phyloP scores from a whole-genome alignment of 2,113 vertebrate genomes.

The Leptodactylus fuscus region DNA sequence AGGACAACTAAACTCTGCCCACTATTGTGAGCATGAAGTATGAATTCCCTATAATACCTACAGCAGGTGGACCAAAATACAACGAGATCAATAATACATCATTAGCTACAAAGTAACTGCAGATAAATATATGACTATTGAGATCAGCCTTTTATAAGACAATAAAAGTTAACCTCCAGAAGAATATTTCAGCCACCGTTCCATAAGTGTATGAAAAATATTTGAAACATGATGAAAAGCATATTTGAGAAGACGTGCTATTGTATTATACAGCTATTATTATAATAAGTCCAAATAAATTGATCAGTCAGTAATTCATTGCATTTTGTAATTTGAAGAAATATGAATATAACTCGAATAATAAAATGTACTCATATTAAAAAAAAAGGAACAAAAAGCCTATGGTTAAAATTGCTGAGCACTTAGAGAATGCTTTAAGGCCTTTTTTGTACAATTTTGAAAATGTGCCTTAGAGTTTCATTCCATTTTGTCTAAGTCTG shows the following conservation, averaged over 20 bases:
- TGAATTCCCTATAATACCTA: too few species aligned
- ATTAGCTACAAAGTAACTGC: too few species aligned
- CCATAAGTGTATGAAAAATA: neutral
- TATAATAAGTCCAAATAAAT: neutral
- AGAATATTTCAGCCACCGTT: too few species aligned
- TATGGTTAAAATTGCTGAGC: neutral
- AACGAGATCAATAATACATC: too few species aligned
- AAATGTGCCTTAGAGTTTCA: neutral
- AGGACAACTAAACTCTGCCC: too few species aligned
- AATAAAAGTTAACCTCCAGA: too few species aligned
- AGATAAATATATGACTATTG: too few species aligned
- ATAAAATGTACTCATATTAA: neutral
- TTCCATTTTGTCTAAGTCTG: constrained; percentile 27
- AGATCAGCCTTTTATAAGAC: too few species aligned
- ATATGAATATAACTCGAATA: neutral
- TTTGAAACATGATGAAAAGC: neutral
- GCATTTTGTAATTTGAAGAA: neutral
- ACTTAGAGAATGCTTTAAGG: neutral
- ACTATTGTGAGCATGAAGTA: too few species aligned
- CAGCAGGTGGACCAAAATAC: too few species aligned
- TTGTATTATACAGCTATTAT: neutral
- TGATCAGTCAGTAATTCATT: neutral
- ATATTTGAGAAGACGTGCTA: neutral
- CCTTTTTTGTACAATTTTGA: constrained; percentile 23
- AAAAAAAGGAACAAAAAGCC: neutral